A percentile compares a stretch with the other conserved stretches of the same genome.
Evolutionary conservation across 23 tunicate species (phyloP).

Genomic region (Corella eumyota): DNA sequence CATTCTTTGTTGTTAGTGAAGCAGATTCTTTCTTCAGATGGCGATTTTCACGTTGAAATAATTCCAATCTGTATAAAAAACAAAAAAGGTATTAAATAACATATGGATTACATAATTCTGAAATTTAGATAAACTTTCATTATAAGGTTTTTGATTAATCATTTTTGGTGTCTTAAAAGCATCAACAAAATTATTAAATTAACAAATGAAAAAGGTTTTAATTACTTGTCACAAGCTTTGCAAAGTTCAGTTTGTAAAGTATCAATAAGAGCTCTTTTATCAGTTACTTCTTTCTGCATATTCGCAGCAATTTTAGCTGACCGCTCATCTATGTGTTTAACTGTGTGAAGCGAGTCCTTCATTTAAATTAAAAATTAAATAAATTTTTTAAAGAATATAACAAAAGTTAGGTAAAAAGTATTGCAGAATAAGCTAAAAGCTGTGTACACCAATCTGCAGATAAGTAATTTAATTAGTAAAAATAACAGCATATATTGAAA

Average conservation of each 20-base stretch:
- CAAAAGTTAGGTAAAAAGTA: not conserved
- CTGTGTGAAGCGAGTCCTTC: slow-evolving; percentile 22
- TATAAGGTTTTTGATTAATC: no score
- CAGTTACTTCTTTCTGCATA: slow-evolving; percentile 80
- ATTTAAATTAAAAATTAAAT: not conserved
- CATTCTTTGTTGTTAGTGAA: slow-evolving; percentile 9
- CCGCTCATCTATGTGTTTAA: slow-evolving; percentile 64
- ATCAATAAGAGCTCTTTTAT: slow-evolving; percentile 70
- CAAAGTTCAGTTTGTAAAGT: slow-evolving; percentile 57
- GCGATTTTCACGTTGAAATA: slow-evolving; percentile 33
- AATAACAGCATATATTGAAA: no score
- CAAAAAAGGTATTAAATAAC: slow-evolving; percentile 1
- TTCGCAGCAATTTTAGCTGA: slow-evolving; percentile 62
- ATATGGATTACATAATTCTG: no score
- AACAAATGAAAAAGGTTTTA: no score
- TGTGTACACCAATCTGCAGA: no score
- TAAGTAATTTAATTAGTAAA: no score
- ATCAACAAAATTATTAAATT: no score
- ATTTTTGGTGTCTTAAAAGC: no score
- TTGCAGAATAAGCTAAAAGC: not conserved
- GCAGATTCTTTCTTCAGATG: slow-evolving; percentile 21
- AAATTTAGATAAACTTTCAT: no score
- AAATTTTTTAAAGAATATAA: not conserved
- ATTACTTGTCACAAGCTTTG: slow-evolving; percentile 60
- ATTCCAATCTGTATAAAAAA: slow-evolving; percentile 29